Percentiles rank a stretch among this genome's conserved stretches.
These are phyloP conservation scores for Misgurnus mizolepis DNA, from an alignment of 2,113 vertebrate species.

Conservation along the genomic window DNA sequence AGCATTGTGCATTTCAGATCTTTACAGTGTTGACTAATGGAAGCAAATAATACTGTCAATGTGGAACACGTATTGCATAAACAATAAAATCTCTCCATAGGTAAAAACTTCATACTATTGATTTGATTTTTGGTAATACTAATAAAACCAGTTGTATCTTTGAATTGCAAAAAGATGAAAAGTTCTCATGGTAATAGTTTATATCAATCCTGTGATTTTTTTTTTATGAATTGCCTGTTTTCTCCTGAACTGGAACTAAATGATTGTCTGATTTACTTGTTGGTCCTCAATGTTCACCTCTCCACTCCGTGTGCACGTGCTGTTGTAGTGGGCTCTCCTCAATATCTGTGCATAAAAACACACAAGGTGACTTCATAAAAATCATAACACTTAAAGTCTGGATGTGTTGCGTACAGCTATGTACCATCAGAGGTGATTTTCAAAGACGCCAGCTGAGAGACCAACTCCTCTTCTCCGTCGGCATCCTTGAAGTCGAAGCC, in stretches of 20 bases:
- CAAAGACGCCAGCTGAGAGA: conserved; percentile 58
- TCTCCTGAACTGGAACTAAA: not conserved
- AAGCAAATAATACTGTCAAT: not conserved
- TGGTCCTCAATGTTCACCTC: conserved; percentile 64
- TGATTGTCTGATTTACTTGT: not conserved
- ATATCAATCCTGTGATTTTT: not conserved
- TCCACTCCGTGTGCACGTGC: conserved; percentile 71
- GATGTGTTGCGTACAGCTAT: not conserved
- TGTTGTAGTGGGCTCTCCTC: conserved; percentile 67
- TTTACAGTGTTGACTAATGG: too few relatives aligned
- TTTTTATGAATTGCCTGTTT: not conserved
- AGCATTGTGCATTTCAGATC: too few relatives aligned
- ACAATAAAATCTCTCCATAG: not conserved
- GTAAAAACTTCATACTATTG: not conserved
- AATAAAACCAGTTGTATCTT: too few relatives aligned
- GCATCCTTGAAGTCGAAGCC: conserved; percentile 73
- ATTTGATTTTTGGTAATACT: not conserved
- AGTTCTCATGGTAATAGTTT: too few relatives aligned
- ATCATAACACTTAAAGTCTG: not conserved
- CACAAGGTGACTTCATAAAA: not conserved
- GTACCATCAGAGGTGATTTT: conserved; percentile 70
- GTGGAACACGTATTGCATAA: not conserved
- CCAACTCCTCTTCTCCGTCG: conserved; percentile 60
- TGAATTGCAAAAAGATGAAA: not conserved
- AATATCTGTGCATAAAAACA: conserved; percentile 47